phyloP scores from a whole-genome alignment of 2,888 invertebrate genomes.

The Anorthoa munda region DNA sequence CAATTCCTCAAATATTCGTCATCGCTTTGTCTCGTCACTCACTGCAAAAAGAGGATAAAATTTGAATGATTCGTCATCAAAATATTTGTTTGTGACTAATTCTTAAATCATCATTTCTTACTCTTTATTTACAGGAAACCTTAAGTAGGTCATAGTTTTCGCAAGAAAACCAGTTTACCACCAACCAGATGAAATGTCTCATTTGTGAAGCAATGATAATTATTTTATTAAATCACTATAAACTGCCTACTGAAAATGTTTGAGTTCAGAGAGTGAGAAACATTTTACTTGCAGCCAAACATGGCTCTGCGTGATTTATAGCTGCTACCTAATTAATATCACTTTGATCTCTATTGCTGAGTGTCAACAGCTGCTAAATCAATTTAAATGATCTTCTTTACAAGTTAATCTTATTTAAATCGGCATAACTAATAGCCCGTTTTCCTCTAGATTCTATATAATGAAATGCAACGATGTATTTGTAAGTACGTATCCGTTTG shows the following conservation, averaged over 20 bases:
- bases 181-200: too few relatives aligned
- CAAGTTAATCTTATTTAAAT: conserved; percentile 27
- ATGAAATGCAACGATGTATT: conserved; percentile 12
- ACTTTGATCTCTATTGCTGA: conserved; percentile 12
- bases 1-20: conserved; percentile 67
- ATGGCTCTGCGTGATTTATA: conserved; percentile 8
- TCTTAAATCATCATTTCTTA: neutral
- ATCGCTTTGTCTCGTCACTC: conserved; percentile 56
- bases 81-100: conserved; percentile 16
- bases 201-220: neutral
- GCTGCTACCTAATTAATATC: conserved; percentile 10
- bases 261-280: neutral
- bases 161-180: neutral
- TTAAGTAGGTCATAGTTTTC: neutral
- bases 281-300: conserved; percentile 12
- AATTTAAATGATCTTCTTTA: conserved; percentile 8
- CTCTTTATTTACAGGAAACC: neutral
- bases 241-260: neutral
- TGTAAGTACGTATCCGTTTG: neutral
- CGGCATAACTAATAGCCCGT: conserved; percentile 3
- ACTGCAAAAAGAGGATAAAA: conserved; percentile 58
- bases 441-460: conserved; percentile 1
- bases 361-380: conserved; percentile 1
- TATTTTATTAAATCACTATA: too few relatives aligned
- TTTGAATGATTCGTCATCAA: conserved; percentile 32